phyloP scores from a whole-genome alignment of 2,888 invertebrate genomes.

The Flexamia atlantica region DNA sequence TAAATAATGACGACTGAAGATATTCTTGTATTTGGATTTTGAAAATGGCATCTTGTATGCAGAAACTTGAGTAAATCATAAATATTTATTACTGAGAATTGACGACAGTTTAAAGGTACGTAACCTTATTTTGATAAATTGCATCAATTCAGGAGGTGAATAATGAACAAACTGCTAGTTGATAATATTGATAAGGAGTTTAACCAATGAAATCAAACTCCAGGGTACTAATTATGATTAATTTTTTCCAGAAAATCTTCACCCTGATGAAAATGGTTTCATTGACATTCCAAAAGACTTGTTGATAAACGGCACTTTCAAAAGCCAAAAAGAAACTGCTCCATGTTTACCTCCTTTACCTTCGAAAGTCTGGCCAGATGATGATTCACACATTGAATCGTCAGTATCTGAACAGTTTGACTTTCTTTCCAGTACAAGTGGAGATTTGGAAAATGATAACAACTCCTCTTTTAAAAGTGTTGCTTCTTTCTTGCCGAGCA shows the following conservation, averaged over 20 bases:
- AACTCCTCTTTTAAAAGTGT: not conserved
- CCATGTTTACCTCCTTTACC: not conserved
- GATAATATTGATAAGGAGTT: too few species aligned
- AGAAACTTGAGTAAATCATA: too few species aligned
- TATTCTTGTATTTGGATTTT: too few species aligned
- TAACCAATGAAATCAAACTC: too few species aligned
- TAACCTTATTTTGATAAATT: too few species aligned
- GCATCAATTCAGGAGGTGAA: too few species aligned
- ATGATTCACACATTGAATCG: not conserved
- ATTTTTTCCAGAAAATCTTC: conserved; percentile 16
- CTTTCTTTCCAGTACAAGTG: conserved; percentile 30
- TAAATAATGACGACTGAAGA: too few species aligned
- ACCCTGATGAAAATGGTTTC: conserved; percentile 3
- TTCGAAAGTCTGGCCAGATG: not conserved
- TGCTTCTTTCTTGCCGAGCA: conserved; percentile 1
- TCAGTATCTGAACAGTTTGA: conserved; percentile 34
- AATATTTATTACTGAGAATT: too few species aligned
- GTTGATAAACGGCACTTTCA: not conserved
- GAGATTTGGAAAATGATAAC: not conserved
- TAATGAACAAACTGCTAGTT: too few species aligned
- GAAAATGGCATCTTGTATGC: too few species aligned
- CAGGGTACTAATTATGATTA: too few species aligned
- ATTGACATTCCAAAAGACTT: not conserved
- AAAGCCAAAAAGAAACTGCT: not conserved
- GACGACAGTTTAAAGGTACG: too few species aligned